Base-by-base conservation (phyloP, 2,797 vertebrate species). In the Echeneis naucrates region DNA sequence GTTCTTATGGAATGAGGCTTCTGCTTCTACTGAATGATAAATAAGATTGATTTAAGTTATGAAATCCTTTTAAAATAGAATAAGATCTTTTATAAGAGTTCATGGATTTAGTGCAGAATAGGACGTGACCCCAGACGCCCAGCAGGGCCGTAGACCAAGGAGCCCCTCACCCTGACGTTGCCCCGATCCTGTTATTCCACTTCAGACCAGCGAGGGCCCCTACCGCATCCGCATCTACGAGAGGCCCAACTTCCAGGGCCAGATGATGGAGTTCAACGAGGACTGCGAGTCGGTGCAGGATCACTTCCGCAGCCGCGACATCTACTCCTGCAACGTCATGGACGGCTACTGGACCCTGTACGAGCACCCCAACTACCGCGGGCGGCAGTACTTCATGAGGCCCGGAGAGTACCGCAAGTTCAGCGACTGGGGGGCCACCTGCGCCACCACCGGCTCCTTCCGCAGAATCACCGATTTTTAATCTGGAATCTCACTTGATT, bases 321-420 rank as follows among this genome's bases (percentile, higher is more conserved):
- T 93, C 80, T 86, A 92, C 78, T 94, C 93, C 66, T 93, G 92
- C 82, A 91, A 92, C 45, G 88, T 94, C 21, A 54, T 93, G 82
- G 92, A 94, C 0, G 93, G 93, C 45, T 92, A 92, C 89, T 94
- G 93, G 93, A 93, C 89, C 75, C 72, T 93, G 38, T 92, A 91
- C 10, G 92, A 94, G 65, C 89, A 92, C 21, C 75, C 92, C 61
- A 89, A 65, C 75, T 94, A 88, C 84, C 84, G 80, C 1, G 93
- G 93, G 1, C 87, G 86, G 2, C 93, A 94, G 85, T 93, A 91
- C 81, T 93, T 94, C 81, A 64, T 94, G 86, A 87, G 85, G 82
- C 89, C 89, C 0, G 90, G 91, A 1, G 89, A 93, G 81, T 93
- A 93, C 82, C 89, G 87, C 82, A 91, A 91, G 78, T 94, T 89